Evolutionary conservation across 1,140 invertebrate genomes (phyloP).

Genomic region (Sycophaga agraensis): DNA sequence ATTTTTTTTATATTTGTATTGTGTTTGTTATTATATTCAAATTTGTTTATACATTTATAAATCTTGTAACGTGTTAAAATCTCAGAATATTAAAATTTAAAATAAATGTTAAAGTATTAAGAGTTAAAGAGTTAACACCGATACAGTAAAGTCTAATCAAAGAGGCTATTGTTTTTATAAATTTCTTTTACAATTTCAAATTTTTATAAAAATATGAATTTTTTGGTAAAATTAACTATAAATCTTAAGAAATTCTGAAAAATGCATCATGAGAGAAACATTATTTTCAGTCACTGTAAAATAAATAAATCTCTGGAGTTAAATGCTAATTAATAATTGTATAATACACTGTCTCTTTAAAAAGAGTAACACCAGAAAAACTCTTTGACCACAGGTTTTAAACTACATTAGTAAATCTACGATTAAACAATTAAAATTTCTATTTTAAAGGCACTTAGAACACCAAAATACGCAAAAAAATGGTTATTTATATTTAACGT

Average conservation of each 20-base stretch:
- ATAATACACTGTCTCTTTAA: constrained; percentile 4
- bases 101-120: too few relatives aligned
- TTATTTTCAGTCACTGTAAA: constrained; percentile 4
- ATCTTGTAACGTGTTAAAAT: too few relatives aligned
- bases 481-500: too few relatives aligned
- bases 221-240: not conserved
- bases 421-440: not conserved
- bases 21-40: too few relatives aligned
- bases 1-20: too few relatives aligned
- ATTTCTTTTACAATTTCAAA: not conserved
- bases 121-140: too few relatives aligned
- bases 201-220: constrained; percentile 6
- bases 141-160: too few relatives aligned
- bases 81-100: too few relatives aligned
- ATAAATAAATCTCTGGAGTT: constrained; percentile 18
- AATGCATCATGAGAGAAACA: not conserved
- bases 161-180: too few relatives aligned
- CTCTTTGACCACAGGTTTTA: not conserved
- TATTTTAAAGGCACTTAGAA: constrained; percentile 10
- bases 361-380: constrained; percentile 1
- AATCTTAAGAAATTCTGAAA: not conserved
- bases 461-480: constrained; percentile 4
- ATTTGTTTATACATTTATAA: too few relatives aligned
- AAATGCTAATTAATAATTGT: constrained; percentile 8
- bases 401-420: not conserved